Base-by-base conservation (phyloP, 1,140 invertebrate species). In the Aleiodes sp. region DNA sequence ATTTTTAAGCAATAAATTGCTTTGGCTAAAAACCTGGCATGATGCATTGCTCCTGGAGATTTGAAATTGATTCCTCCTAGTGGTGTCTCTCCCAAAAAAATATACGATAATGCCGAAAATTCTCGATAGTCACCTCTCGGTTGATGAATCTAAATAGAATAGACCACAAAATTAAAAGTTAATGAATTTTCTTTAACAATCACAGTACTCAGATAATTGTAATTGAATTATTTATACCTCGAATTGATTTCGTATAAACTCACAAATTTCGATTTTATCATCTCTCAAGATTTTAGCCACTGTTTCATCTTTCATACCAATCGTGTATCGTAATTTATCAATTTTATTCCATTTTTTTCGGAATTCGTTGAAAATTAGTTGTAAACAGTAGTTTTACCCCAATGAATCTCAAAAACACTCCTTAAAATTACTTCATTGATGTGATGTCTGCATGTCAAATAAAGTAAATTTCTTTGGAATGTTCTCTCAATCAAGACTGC, bases 1-100 rank as follows among this genome's bases (percentile, higher is more conserved):
- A 76, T 70, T 43, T 72, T 75, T 63, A 70, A 60, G 16, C 46
- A 71, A 43, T 75, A 79, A 41, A 76, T 74, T 14, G 71, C 75
- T 60, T 70, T 74, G n/a, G 67, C 56, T 60, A 76, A 72, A 75
- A 72, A 78, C 2, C 71, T 19, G 24, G 75, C 75, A 68, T 78
- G 70, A 65, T 74, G 72, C 28, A 26, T 66, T 4, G 74, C 69
- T 19, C 73, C 70, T 1, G 70, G 72, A 28, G 60, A 57, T 41
- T 68, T 66, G 24, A 77, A 70, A 21, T 63, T 57, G 9, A 70
- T 29, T 39, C 70, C 46, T 7, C 46, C 9, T n/a, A 31, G 43
- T 31, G 61, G 65, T 21, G 4, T 39, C 7, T 59, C 29, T 43
- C 70, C 70, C 37, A 75, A 66, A 62, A 77, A 77, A 46, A 71